phyloP scores from a whole-genome alignment of 2,797 vertebrate genomes.

The Pipistrellus pygmaeus region DNA sequence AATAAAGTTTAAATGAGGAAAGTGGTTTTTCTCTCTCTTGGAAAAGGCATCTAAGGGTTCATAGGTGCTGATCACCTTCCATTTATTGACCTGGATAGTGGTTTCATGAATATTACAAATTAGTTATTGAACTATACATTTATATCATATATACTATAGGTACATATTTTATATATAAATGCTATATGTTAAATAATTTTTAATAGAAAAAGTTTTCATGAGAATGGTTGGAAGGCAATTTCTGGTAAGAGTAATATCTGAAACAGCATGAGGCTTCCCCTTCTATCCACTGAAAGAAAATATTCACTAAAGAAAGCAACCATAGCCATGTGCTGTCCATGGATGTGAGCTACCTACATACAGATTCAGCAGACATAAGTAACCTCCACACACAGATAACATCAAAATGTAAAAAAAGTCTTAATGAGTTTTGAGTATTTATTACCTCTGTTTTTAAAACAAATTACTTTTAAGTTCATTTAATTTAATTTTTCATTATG shows the following conservation, averaged over 20 bases:
- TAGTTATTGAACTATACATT: not conserved
- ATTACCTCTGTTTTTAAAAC: not conserved
- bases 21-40: not conserved
- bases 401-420: not conserved
- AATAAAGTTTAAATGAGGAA: not conserved
- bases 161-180: not conserved
- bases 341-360: not conserved
- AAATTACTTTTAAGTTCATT: not conserved
- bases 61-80: not conserved
- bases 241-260: not conserved
- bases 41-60: not conserved
- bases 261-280: not conserved
- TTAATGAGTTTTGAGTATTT: not conserved
- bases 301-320: not conserved
- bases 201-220: not conserved
- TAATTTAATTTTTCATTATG: constrained; percentile 23
- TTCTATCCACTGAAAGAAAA: not conserved
- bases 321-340: rapidly evolving
- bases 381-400: not conserved
- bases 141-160: not conserved
- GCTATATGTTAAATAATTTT: not conserved
- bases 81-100: not conserved
- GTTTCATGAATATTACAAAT: not conserved
- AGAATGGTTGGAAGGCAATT: not conserved
- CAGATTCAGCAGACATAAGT: not conserved